Evolutionary conservation across 2,888 invertebrate genomes (phyloP).

Genomic region (Corbicula japonica): DNA sequence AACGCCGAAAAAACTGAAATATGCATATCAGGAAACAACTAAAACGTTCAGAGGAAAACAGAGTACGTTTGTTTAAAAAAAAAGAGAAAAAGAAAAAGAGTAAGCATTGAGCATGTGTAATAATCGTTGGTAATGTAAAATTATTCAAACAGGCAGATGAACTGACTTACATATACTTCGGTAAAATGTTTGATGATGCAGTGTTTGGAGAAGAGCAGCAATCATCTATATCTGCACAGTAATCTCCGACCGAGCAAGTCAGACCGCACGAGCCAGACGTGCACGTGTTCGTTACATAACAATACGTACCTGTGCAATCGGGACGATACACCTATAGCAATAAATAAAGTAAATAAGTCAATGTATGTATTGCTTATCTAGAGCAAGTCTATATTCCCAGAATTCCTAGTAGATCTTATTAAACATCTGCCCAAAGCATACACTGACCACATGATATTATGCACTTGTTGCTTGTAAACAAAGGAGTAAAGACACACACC

Average conservation of each 20-base stretch:
- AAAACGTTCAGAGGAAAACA: not conserved
- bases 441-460: not conserved
- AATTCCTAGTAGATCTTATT: not conserved
- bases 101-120: too few relatives aligned
- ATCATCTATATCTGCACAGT: constrained; percentile 69
- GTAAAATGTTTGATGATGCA: not conserved
- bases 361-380: too few relatives aligned
- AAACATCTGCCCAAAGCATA: too few relatives aligned
- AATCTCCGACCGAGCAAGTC: constrained; percentile 33
- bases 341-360: too few relatives aligned
- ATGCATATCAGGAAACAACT: too few relatives aligned
- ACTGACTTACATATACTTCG: constrained; percentile 34
- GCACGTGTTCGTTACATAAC: constrained; percentile 58
- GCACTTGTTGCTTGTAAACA: not conserved
- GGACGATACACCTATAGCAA: constrained; percentile 34
- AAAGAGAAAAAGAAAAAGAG: not conserved
- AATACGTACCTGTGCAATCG: constrained; percentile 52
- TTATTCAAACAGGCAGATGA: not conserved
- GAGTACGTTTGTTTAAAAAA: not conserved
- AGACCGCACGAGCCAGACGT: constrained; percentile 14
- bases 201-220: constrained; percentile 52
- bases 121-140: not conserved
- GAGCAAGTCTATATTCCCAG: not conserved
- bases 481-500: not conserved
- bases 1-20: too few relatives aligned